Base-by-base conservation (phyloP, 1,140 invertebrate genomes). In the Anastatus disparis region DNA sequence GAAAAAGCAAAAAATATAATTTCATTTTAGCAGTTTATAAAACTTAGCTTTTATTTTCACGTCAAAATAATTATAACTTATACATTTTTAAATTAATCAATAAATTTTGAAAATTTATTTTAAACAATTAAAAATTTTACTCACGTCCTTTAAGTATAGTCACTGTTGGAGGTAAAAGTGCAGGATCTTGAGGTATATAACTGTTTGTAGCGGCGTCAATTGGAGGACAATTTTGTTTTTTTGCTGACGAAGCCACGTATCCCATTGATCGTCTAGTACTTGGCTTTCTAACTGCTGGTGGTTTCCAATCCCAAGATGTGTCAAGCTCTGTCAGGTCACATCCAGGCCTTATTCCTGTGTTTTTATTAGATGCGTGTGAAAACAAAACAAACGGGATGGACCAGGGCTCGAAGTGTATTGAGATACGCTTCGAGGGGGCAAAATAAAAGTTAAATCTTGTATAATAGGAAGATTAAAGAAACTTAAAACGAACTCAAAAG, bases 301-400 rank as follows among this genome's bases (percentile, higher is more conserved):
- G 80, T 69, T 83, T 80, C 73, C 80, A 73, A 70, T 88, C 87
- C 79, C 85, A 82, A 35, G 84, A 83, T 42, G 84, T 84, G 81
- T 91, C 92, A 63, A 93, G 84, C 80, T 95, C 93, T 65, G 93
- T 93, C 72, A 96, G 87, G 86, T 96, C 95, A 79, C 94, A 95
- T 70, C 95, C 95, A 67, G 95, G 95, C 74, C 94, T 89, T 81
- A 97, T 95, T 74, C 84, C 84, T 86, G 81, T 84, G 78, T 81
- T 84, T 84, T 79, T 82, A 77, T 78, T 82, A 82, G 69, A 79
- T 76, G 80, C 78, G 81, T 78, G 77, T 83, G 75, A 83, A 79
- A 80, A 81, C 77, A 79, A 82, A 80, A 82, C 75, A 84, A 80
- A 80, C 73, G 77, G 81, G 81, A 79, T 73, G 78, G 72, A 74